Evolutionary conservation across 2,797 vertebrate species (phyloP).

Genomic region (Pampus argenteus): DNA sequence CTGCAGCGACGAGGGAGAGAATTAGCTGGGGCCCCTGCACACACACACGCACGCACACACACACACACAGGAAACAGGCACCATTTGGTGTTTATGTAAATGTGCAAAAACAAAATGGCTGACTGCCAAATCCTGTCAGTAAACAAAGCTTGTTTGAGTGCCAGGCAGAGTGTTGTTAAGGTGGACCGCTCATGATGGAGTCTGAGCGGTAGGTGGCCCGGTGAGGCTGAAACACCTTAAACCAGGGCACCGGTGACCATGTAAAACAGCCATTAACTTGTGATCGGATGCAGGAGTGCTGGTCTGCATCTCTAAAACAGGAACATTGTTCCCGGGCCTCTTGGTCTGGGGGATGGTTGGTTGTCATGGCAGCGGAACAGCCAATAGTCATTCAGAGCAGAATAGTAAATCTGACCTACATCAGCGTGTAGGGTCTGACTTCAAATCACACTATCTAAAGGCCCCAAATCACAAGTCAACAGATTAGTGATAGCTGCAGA

Average conservation of each 20-base stretch:
- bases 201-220: conserved; percentile 24
- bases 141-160: conserved; percentile 83
- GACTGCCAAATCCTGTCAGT: conserved; percentile 87
- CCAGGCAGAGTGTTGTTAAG: conserved; percentile 79
- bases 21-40: conserved; percentile 63
- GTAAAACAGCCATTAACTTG: conserved; percentile 75
- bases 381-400: conserved; percentile 46
- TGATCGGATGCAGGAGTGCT: conserved; percentile 63
- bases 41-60: conserved; percentile 36
- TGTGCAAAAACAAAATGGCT: conserved; percentile 87
- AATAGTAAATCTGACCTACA: conserved; percentile 43
- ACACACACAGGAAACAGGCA: conserved; percentile 81
- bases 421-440: conserved; percentile 39
- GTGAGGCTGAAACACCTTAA: conserved; percentile 74
- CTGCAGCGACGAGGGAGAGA: conserved; percentile 68
- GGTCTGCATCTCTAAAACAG: conserved; percentile 63
- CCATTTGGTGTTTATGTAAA: conserved; percentile 89
- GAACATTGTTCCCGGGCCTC: conserved; percentile 66
- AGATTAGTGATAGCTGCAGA: too few relatives aligned
- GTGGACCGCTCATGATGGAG: conserved; percentile 67
- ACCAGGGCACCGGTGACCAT: conserved; percentile 55
- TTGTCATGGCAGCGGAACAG: conserved; percentile 70
- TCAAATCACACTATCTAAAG: not conserved
- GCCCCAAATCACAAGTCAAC: not conserved
- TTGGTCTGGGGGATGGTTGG: conserved; percentile 26